Evolutionary conservation across 2,113 vertebrate species (phyloP).

Genomic region (Oplegnathus fasciatus): DNA sequence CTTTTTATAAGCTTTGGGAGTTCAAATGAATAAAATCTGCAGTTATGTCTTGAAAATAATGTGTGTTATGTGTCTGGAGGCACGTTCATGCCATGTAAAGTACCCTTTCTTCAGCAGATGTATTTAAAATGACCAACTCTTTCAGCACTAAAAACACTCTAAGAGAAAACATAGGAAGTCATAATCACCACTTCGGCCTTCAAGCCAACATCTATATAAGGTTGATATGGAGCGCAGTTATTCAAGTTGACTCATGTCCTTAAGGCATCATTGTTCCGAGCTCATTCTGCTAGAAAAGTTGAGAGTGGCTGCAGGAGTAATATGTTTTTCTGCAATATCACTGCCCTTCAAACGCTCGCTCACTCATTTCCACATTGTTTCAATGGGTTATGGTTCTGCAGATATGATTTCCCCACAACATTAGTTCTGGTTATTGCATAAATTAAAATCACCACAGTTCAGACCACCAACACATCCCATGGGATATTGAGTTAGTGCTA

Average conservation of each 20-base stretch:
- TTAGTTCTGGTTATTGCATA: slow-evolving; percentile 26
- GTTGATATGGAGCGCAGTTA: slow-evolving; percentile 22
- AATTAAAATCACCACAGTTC: slow-evolving; percentile 21
- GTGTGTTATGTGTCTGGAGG: neutral
- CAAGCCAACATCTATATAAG: slow-evolving; percentile 19
- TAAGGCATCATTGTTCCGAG: slow-evolving; percentile 55
- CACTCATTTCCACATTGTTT: slow-evolving; percentile 22
- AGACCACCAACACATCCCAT: slow-evolving; percentile 13
- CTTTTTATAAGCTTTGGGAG: neutral
- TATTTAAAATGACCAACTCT: neutral
- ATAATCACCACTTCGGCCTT: slow-evolving; percentile 41
- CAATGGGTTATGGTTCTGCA: neutral
- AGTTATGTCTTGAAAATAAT: neutral
- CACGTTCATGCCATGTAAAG: neutral
- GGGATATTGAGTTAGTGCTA: slow-evolving; percentile 27
- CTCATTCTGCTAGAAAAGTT: slow-evolving; percentile 52
- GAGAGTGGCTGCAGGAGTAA: slow-evolving; percentile 33
- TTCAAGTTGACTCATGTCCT: slow-evolving; percentile 53
- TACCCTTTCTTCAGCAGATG: neutral
- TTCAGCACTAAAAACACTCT: neutral
- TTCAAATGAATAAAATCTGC: neutral
- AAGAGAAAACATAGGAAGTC: slow-evolving; percentile 22
- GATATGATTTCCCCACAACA: slow-evolving; percentile 18
- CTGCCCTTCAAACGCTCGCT: slow-evolving; percentile 39
- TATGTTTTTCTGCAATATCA: slow-evolving; percentile 26